A percentile compares a stretch with the other conserved stretches of the same genome.
phyloP scores from a whole-genome alignment of 2,888 invertebrate genomes.

The Bombylius discolor region DNA sequence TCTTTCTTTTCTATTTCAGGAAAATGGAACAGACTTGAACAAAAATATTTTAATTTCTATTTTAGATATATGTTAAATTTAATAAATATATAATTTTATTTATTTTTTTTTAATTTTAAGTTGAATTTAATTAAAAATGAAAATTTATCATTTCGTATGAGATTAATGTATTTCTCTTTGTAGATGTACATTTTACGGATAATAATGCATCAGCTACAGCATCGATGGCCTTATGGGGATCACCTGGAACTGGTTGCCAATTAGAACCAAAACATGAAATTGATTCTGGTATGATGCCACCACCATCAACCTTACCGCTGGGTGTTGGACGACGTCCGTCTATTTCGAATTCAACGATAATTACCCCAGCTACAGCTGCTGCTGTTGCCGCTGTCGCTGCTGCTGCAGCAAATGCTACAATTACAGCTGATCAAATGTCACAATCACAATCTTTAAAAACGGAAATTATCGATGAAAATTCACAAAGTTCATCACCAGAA shows the following conservation, averaged over 20 bases:
- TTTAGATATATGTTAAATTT: constrained; percentile 2
- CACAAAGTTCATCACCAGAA: constrained; percentile 36
- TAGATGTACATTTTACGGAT: constrained; percentile 32
- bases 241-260: background rate
- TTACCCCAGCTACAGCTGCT: background rate
- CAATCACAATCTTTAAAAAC: constrained; percentile 48
- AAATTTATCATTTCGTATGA: constrained; percentile 14
- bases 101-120: constrained; percentile 3
- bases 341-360: constrained; percentile 31
- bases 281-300: constrained; percentile 54
- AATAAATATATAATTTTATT: constrained; percentile 7
- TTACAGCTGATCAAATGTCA: constrained; percentile 42
- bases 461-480: constrained; percentile 58
- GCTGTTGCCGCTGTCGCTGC: too few species aligned
- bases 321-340: constrained; percentile 51
- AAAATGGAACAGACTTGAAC: background rate
- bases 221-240: constrained; percentile 9
- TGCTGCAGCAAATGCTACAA: constrained; percentile 29
- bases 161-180: constrained; percentile 17
- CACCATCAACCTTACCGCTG: constrained; percentile 47
- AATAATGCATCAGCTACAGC: constrained; percentile 15
- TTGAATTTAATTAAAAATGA: constrained; percentile 7
- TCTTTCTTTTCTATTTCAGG: constrained; percentile 4
- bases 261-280: constrained; percentile 40
- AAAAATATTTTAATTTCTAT: constrained; percentile 8